Base-by-base conservation (phyloP, 2,797 vertebrate genomes). In the Oreonectes daqikongensis region DNA sequence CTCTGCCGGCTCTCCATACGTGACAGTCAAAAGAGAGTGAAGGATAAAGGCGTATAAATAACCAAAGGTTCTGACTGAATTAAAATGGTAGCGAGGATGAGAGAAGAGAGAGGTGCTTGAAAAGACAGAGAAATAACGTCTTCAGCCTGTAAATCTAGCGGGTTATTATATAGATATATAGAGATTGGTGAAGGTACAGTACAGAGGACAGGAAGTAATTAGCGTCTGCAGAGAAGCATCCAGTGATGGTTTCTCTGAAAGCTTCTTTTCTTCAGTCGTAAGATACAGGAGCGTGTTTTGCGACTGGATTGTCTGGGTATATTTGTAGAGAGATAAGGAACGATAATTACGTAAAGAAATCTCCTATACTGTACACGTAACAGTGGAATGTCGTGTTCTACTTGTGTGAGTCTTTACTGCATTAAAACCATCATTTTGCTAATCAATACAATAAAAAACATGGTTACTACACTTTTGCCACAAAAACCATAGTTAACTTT, bases 161-260 rank as follows among this genome's bases (percentile, higher is more conserved):
- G 75, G 78, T 85, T 88, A 84, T 42, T 3, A 42, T 42, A 11
- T 40, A 11, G 38, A 40, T 84, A 88, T 87, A 84, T 81, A 83
- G 72, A 89, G 75, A 79, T 42, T 10, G 85, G 69, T 77, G 28
- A 66, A 69, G 18, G 48, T 28, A 77, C 78, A 82, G 73, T 57
- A 57, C 24, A 83, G 77, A 81, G 85, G 75, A 85, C 68, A 80
- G 61, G 87, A 90, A 89, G 90, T 91, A 91, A 92, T 92, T 88
- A 89, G 86, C 91, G 88, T 92, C 88, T 70, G 82, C 78, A 86
- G 89, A 60, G 81, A 78, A 84, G 53, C 59, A 50, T 57, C 63
- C 38, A 66, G 69, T 50, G 67, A n/a, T n/a, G 60, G 68, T 81
- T 48, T 72, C 66, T 82, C 68, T 69, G 63, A 85, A 78, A 64